Evolutionary conservation across 2,888 invertebrate species (phyloP).

Genomic region (Seira sanloemensis): DNA sequence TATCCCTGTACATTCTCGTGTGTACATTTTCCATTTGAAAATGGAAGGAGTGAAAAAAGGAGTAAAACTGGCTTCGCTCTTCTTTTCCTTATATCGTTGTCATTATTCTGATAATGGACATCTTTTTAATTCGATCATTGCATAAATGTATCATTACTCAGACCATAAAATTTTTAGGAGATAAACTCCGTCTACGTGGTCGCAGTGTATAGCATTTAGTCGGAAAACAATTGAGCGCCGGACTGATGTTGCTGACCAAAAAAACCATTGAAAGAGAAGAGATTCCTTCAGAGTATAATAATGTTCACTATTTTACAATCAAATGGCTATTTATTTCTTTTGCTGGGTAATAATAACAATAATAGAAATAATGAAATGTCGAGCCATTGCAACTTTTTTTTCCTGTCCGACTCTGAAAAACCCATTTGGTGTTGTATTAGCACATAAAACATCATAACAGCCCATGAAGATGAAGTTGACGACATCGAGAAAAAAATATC

Average conservation of each 20-base stretch:
- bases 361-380: slow-evolving; percentile 21
- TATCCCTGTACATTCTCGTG: too few species aligned
- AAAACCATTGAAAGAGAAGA: neutral
- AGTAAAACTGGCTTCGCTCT: slow-evolving; percentile 41
- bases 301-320: slow-evolving; percentile 41
- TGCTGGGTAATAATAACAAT: slow-evolving; percentile 30
- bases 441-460: neutral
- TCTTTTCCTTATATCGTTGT: slow-evolving; percentile 31
- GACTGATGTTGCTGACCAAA: too few species aligned
- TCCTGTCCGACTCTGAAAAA: neutral
- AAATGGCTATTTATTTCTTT: slow-evolving; percentile 48
- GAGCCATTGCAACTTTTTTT: slow-evolving; percentile 40
- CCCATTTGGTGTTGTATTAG: neutral
- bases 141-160: slow-evolving; percentile 46
- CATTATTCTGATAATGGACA: slow-evolving; percentile 47
- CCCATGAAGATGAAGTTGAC: slow-evolving; percentile 29
- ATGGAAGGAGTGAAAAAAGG: slow-evolving; percentile 28
- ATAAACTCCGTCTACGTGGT: slow-evolving; percentile 14
- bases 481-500: slow-evolving; percentile 28
- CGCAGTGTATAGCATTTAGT: slow-evolving; percentile 20
- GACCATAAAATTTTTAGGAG: slow-evolving; percentile 35
- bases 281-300: slow-evolving; percentile 11
- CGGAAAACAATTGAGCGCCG: too few species aligned
- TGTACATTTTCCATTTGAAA: neutral
- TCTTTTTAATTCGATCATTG: slow-evolving; percentile 50